phyloP scores from a whole-genome alignment of 2,113 vertebrate species.

The Cololabis saira region DNA sequence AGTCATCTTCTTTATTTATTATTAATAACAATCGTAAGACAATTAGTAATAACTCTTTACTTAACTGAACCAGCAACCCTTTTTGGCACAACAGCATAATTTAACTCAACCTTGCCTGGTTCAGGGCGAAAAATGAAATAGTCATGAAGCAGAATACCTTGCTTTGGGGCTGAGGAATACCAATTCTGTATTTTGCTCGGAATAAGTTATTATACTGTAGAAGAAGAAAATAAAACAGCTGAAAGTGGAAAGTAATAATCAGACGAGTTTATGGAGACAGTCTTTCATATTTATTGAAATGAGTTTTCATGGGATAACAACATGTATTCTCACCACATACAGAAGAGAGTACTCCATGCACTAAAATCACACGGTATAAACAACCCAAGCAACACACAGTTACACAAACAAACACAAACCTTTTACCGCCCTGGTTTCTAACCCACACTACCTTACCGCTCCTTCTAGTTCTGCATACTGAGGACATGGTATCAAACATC shows the following conservation, averaged over 20 bases:
- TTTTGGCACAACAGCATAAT: too few relatives aligned
- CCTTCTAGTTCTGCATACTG: constrained; percentile 45
- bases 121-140: too few relatives aligned
- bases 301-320: constrained; percentile 53
- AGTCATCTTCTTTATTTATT: too few relatives aligned
- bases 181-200: too few relatives aligned
- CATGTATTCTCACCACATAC: constrained; percentile 70
- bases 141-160: too few relatives aligned
- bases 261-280: constrained; percentile 49
- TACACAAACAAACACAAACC: constrained; percentile 63
- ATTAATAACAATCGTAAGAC: too few relatives aligned
- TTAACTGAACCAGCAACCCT: too few relatives aligned
- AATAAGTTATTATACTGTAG: not conserved
- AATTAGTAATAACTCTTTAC: too few relatives aligned
- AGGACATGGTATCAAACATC: constrained; percentile 33
- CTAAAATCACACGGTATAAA: constrained; percentile 70
- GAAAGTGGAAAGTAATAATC: not conserved
- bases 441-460: constrained; percentile 16
- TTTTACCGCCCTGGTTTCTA: constrained; percentile 34
- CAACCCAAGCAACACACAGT: constrained; percentile 54
- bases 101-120: too few relatives aligned
- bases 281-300: constrained; percentile 78
- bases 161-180: too few relatives aligned
- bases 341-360: constrained; percentile 80
- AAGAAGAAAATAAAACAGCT: not conserved